These are phyloP conservation scores for Coilia nasus DNA, from an alignment of 2,797 vertebrate species.

Conservation along the genomic window DNA sequence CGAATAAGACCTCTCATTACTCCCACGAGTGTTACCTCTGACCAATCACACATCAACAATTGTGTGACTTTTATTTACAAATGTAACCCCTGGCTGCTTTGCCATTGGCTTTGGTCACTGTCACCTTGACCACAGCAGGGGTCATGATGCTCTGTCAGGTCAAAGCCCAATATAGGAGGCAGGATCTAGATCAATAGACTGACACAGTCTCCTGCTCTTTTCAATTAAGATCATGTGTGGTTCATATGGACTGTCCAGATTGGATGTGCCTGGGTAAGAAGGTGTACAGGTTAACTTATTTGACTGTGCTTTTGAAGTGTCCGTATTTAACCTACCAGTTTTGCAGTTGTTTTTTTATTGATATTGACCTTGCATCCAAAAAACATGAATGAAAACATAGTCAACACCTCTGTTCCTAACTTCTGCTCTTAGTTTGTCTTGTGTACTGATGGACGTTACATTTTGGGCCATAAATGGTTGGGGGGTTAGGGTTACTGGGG, in stretches of 20 bases:
- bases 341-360: too few species aligned
- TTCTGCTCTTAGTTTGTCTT: background rate
- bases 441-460: background rate
- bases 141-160: background rate
- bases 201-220: background rate
- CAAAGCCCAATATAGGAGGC: background rate
- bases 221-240: too few species aligned
- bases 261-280: too few species aligned
- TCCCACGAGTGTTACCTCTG: slow-evolving; percentile 52
- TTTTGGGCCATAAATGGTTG: background rate
- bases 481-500: background rate
- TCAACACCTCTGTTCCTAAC: background rate
- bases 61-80: background rate
- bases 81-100: background rate
- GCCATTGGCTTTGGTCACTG: too few species aligned
- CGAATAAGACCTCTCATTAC: background rate
- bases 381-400: background rate
- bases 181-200: background rate
- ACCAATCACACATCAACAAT: slow-evolving; percentile 34
- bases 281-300: too few species aligned
- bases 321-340: too few species aligned
- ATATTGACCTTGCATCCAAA: background rate
- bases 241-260: too few species aligned
- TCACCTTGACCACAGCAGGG: background rate
- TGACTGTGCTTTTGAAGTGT: too few species aligned